Conservation (phyloP, 2,113 vertebrate species). For the Lonchura striata region DNA sequence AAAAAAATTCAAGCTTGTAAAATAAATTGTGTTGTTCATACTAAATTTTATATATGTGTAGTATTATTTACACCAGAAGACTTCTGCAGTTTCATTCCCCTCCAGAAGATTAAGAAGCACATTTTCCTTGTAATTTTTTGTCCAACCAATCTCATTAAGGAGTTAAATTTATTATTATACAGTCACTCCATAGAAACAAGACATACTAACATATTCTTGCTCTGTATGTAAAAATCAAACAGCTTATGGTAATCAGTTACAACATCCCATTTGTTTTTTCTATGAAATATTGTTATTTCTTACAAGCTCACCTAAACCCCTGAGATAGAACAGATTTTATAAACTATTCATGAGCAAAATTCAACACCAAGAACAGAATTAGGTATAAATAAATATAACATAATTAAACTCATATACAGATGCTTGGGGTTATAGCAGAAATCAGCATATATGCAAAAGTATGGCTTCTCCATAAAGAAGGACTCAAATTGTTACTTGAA, state of each 20-base stretch:
- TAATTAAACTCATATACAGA: not conserved
- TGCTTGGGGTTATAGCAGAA: not conserved
- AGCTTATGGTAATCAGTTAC: not conserved
- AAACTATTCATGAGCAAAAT: not conserved
- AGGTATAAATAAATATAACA: not conserved
- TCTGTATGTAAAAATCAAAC: not conserved
- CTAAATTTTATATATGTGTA: not conserved
- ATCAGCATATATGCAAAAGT: slow-evolving; percentile 10
- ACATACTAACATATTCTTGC: not conserved
- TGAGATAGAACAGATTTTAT: not conserved
- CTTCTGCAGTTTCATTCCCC: not conserved
- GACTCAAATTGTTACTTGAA: slow-evolving; percentile 14
- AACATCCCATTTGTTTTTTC: not conserved
- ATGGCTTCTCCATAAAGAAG: not conserved
- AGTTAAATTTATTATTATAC: not conserved
- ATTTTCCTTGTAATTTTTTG: not conserved
- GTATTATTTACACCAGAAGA: not conserved
- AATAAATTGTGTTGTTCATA: not conserved
- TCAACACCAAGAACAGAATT: not conserved
- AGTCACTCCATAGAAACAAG: not conserved
- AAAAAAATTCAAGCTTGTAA: not conserved
- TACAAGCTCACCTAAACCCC: not conserved
- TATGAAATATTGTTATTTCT: not conserved
- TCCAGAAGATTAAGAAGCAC: not conserved
- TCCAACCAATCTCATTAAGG: not conserved